Base-by-base conservation (phyloP, 2,113 vertebrate species). In the Ceyx melanurus region DNA sequence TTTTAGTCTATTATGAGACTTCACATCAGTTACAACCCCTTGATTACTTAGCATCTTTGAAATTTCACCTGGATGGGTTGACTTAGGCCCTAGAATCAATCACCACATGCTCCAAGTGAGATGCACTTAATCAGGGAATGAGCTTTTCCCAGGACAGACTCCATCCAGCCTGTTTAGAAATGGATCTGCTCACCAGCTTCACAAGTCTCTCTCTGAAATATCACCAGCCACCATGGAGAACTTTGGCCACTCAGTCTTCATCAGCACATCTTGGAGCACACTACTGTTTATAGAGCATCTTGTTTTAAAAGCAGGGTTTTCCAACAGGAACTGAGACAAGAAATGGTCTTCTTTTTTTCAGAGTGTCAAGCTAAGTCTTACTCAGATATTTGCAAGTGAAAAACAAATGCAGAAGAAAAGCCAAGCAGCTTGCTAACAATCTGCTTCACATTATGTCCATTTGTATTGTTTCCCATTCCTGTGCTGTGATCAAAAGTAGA, bases 381-480 rank as follows among this genome's bases (percentile, higher is more conserved):
- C 9, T n/a, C 68, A 70, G 11, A 15, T 94, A 48, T 83, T 95
- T 84, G 79, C 66, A 87, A 89, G 23, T 9, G 28, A 83, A 74
- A 92, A 79, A 72, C 1, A 8, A 80, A 54, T 56, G 16, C 13
- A 87, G 93, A 72, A 75, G 40, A 42, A 54, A 35, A 57, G 45
- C 4, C 3, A 84, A 76, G 25, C 22, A 68, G 78, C 93, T 81
- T 89, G 46, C 25, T 73, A 76, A 90, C 92, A 93, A 91, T 95
- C 94, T 96, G 90, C 92, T 96, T 93, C 53, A 28, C 21, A 93
- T 96, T 95, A 94, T 82, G 81, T n/a, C 74, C 68, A 37, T 26
- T 90, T 92, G 94, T 85, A 87, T 93, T 96, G 90, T 94, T 95
- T 92, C 48, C 37, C 65, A 76, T 84, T 94, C 95, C 25, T 89